Evolutionary conservation across 2,888 invertebrate species (phyloP), one percentile per base, ranked within the genome.

Genomic region (Cremastobaeus sp.): DNA sequence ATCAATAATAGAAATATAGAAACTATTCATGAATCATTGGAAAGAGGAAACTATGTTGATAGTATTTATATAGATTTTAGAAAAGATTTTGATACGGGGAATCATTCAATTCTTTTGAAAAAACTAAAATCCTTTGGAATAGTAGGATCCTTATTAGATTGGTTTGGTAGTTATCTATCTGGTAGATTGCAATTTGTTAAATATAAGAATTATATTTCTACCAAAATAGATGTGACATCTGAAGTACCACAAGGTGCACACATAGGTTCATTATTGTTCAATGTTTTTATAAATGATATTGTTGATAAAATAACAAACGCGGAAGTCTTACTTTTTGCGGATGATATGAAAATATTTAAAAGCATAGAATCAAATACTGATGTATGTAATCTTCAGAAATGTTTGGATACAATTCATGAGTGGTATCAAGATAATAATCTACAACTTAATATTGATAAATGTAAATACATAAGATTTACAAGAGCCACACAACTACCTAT

Each of bases 261-360:
- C 11, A 11, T 54, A 0, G 52, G 25, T n/a, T 21, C 52, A 17
- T 1, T 39, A 21, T 17, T 37, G 2, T 54, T 54, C 11, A 25
- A n/a, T 14, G 18, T 54, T 3, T 54, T n/a, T 14, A 54, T 54
- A 25, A 54, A 54, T 28, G 52, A 37, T 28, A 37, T 54, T 4
- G 3, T n/a, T n/a, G n/a, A n/a, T n/a, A n/a, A n/a, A n/a, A n/a
- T n/a, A n/a, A n/a, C n/a, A n/a, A n/a, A n/a, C n/a, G n/a, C n/a
- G n/a, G n/a, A 9, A 15, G 30, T 55, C 28, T 12, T 55, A 11
- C 12, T 43, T 0, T 55, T 55, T 12, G 41, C 32, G 1, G 55
- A 43, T 11, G 54, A 55, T 15, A n/a, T n/a, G n/a, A n/a, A n/a
- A n/a, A n/a, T n/a, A n/a, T n/a, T n/a, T n/a, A n/a, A n/a, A n/a